These are phyloP conservation scores for Calephelis perditalis DNA, from an alignment of 2,888 invertebrate species.

Conservation along the genomic window DNA sequence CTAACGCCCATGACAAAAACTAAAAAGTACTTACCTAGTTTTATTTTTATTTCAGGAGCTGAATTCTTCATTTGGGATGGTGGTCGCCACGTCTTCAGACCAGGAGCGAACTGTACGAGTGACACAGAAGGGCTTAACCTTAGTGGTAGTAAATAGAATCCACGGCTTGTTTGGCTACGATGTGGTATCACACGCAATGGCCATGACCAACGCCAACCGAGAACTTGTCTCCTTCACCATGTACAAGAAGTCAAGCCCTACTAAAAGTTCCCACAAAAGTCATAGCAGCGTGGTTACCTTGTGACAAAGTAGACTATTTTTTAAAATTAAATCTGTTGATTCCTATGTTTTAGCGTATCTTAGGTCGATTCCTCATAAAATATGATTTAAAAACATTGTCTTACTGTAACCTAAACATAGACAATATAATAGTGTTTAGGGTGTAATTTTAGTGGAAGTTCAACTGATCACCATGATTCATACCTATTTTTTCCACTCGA, in stretches of 20 bases:
- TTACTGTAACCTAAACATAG: not conserved
- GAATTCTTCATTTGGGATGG: slow-evolving; percentile 56
- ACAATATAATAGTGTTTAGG: no score
- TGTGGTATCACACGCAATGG: slow-evolving; percentile 71
- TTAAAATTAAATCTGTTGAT: no score
- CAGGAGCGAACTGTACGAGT: slow-evolving; percentile 56
- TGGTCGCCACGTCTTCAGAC: slow-evolving; percentile 51
- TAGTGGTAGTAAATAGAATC: slow-evolving; percentile 65
- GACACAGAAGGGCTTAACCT: slow-evolving; percentile 61
- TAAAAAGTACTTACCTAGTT: no score
- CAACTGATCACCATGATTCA: no score
- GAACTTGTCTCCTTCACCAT: slow-evolving; percentile 69
- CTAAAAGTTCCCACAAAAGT: slow-evolving; percentile 38
- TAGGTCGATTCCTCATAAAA: no score
- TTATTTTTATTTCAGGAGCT: slow-evolving; percentile 50
- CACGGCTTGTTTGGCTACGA: slow-evolving; percentile 70
- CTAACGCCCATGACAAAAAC: no score
- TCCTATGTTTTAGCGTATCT: no score
- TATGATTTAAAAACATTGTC: not conserved
- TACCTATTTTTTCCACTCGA: no score
- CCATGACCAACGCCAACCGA: slow-evolving; percentile 70
- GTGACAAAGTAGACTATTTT: slow-evolving; percentile 31
- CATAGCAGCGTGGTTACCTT: slow-evolving; percentile 53
- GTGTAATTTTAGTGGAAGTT: no score
- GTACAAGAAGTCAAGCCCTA: slow-evolving; percentile 61